Evolutionary conservation across 92 coral and sea anemone genomes (phyloP), one percentile per base, ranked within the genome.

Genomic region (Phymanthus crucifer): DNA sequence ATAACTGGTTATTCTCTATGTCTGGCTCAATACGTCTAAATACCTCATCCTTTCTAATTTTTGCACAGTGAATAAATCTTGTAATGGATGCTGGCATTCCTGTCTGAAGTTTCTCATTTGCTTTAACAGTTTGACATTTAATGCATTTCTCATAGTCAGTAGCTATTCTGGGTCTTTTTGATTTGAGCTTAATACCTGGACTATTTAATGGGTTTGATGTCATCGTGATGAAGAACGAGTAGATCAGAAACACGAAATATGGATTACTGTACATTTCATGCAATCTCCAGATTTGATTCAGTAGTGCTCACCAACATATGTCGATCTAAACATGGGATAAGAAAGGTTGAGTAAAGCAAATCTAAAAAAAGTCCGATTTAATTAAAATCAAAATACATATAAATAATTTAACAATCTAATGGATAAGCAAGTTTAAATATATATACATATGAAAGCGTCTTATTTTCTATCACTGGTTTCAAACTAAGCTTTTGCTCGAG

Each of bases 1-100:
- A 75, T 16, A 21, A 57, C 70, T 75, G 27, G 65, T 19, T 50
- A 34, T 32, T 57, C 0, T 54, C 80, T 33, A 75, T 12, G 80
- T 75, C 80, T 52, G 80, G 80, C 33, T 75, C 80, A 75, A 75
- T 57, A 16, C 80, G 80, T 56, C 54, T 57, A 56, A 75, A 75
- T 6, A 75, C 34, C 0, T 75, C 70, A 34, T 75, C 80, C 0
- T 57, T 75, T 57, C 80, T 0, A 14, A 57, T 12, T 57, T 57
- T 32, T 16, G 80, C 69, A 57, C 80, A 33, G 2, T 75, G 69
- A 18, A 75, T 57, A 33, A 75, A 75, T 54, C 35, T 57, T 0
- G 12, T 31, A 16, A 75, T 33, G 8, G 80, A 75, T 33, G 40
- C 1, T 3, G 1, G 70, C 70, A 75, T 75, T 57, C 71, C 80